phyloP scores from a whole-genome alignment of 2,113 vertebrate genomes.

The Morone saxatilis region DNA sequence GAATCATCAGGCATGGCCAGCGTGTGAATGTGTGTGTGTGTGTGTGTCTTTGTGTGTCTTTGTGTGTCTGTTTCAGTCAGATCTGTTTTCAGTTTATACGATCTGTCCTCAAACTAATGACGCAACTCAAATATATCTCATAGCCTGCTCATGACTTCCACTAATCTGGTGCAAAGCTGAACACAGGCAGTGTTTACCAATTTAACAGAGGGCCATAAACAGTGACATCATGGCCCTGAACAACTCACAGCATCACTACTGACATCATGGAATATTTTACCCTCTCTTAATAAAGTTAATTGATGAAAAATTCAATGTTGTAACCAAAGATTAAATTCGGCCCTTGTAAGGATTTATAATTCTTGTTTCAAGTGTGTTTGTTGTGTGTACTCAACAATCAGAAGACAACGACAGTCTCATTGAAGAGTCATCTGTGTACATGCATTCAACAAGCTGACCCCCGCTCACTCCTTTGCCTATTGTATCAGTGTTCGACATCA shows the following conservation, averaged over 20 bases:
- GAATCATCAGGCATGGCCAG: background rate
- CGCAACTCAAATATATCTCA: constrained; percentile 31
- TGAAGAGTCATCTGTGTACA: background rate
- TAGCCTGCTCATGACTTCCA: constrained; percentile 55
- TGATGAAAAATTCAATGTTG: background rate
- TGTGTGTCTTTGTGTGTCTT: too few relatives aligned
- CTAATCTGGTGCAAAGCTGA: constrained; percentile 40
- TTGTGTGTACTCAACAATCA: background rate
- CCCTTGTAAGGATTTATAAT: background rate
- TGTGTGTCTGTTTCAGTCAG: background rate
- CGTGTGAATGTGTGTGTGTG: background rate
- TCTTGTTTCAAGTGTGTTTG: background rate
- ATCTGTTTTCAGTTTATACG: constrained; percentile 48
- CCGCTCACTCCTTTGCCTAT: background rate
- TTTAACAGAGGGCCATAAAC: constrained; percentile 65
- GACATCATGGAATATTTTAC: constrained; percentile 65
- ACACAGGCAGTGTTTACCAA: constrained; percentile 24
- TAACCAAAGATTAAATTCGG: background rate
- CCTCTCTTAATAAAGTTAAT: constrained; percentile 9
- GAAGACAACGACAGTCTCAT: background rate
- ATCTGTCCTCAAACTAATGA: constrained; percentile 48
- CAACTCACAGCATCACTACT: constrained; percentile 27
- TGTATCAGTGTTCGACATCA: background rate
- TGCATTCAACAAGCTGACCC: background rate
- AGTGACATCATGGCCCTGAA: constrained; percentile 47